A percentile compares a stretch with the other conserved stretches of the same genome.
phyloP scores from a whole-genome alignment of 2,113 vertebrate genomes.

The Penelope pileata region DNA sequence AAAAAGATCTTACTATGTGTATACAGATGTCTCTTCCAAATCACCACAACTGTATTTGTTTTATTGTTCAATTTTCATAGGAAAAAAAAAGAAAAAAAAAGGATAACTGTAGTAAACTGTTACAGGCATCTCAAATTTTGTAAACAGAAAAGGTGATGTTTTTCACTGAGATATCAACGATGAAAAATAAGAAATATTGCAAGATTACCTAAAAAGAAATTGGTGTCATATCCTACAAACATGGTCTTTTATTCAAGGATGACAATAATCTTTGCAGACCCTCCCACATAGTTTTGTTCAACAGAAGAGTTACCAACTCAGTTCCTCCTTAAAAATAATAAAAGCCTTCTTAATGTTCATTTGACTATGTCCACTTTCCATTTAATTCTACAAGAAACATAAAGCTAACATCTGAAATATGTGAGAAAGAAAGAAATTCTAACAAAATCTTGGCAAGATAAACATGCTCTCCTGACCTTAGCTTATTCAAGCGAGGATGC shows the following conservation, averaged over 20 bases:
- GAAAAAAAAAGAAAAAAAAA: background rate
- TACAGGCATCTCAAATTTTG: background rate
- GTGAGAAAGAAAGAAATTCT: background rate
- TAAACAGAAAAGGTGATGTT: background rate
- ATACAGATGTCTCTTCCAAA: background rate
- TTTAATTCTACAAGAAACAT: background rate
- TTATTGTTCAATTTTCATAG: background rate
- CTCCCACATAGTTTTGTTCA: background rate
- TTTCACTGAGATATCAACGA: background rate
- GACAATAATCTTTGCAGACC: background rate
- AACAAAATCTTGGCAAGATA: background rate
- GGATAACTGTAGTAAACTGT: background rate
- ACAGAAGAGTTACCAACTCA: background rate
- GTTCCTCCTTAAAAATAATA: background rate
- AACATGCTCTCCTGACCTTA: background rate
- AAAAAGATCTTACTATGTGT: background rate
- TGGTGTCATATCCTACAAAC: background rate
- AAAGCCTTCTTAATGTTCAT: background rate
- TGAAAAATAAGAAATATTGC: background rate
- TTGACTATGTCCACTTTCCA: background rate
- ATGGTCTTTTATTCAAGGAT: background rate
- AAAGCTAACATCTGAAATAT: background rate
- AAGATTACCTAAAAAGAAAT: background rate
- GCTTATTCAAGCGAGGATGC: background rate
- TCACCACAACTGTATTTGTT: background rate